Base-by-base conservation (phyloP, 1,140 invertebrate genomes). In the Aphelinus certus region DNA sequence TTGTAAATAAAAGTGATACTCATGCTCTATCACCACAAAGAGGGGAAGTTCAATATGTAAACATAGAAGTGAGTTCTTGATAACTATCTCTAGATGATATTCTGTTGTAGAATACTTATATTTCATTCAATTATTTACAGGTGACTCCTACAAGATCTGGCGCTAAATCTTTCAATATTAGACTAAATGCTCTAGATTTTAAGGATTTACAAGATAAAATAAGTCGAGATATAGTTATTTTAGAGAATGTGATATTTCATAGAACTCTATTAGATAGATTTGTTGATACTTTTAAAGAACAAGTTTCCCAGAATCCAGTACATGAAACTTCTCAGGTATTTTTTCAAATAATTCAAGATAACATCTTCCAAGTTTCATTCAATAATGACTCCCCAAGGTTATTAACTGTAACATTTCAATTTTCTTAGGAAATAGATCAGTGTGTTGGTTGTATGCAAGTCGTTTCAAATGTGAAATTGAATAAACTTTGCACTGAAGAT, bases 371-470 rank as follows among this genome's bases (percentile, higher is more conserved):
- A 73, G 68, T 26, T 62, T 71, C 46, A 62, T 47, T 56, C 58
- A 45, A 58, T 67, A 46, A 26, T 26, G 26, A 26, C 26, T 26
- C 26, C 26, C 26, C 26, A 26, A 26, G 26, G 26, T 26, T 70
- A 64, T 69, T 62, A 71, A n/a, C 4, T 53, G 9, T 53, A 53
- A 53, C 9, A 7, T 43, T 43, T 78, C 67, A 80, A 78, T 46
- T 70, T 65, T 85, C 85, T 79, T 82, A 95, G 93, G 93, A 94
- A 76, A 83, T 93, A 53, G 94, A 96, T 68, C 88, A 91, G 48
- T 97, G 96, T 82, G 94, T 97, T 78, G 96, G 95, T 3, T 98
- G 96, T 82, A 95, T 96, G 93, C 91, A 94, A 83, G 90, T 89
- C 60, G 83, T 83, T 55, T 92, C 96, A 1, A 93, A 96, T 85